Percentiles rank a stretch among this genome's conserved stretches.
Conservation (phyloP, 2,113 vertebrate genomes). For the Narcine bancroftii region DNA sequence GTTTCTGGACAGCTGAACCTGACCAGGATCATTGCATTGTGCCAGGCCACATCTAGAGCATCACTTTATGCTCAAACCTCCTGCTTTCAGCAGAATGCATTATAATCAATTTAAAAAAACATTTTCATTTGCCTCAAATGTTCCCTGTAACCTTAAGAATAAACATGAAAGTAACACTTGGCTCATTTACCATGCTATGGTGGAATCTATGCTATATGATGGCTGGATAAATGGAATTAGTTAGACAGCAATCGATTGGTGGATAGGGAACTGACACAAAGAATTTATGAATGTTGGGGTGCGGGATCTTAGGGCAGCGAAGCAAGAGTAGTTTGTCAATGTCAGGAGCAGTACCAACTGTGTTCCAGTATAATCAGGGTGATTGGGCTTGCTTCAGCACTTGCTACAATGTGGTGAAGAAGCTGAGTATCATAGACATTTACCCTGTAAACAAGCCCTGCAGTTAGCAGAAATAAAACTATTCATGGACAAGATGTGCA, state of each 20-base stretch:
- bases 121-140: not conserved
- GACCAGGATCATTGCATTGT: too few relatives aligned
- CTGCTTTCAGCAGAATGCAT: not conserved
- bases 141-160: not conserved
- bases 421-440: not conserved
- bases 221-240: slow-evolving; percentile 8
- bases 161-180: not conserved
- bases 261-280: not conserved
- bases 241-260: not conserved
- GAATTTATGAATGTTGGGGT: not conserved
- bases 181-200: not conserved
- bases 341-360: not conserved
- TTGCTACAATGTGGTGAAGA: not conserved
- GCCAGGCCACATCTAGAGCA: too few relatives aligned
- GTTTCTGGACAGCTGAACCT: too few relatives aligned
- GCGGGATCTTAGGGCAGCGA: not conserved
- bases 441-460: not conserved
- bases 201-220: not conserved
- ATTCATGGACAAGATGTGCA: not conserved
- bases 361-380: not conserved
- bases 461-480: not conserved
- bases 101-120: not conserved
- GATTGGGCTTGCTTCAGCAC: not conserved
- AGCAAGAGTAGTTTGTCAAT: slow-evolving; percentile 31
- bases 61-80: not conserved